A percentile compares a stretch with the other conserved stretches of the same genome.
phyloP scores from a whole-genome alignment of 2,888 invertebrate genomes.

The Clivina fossor region DNA sequence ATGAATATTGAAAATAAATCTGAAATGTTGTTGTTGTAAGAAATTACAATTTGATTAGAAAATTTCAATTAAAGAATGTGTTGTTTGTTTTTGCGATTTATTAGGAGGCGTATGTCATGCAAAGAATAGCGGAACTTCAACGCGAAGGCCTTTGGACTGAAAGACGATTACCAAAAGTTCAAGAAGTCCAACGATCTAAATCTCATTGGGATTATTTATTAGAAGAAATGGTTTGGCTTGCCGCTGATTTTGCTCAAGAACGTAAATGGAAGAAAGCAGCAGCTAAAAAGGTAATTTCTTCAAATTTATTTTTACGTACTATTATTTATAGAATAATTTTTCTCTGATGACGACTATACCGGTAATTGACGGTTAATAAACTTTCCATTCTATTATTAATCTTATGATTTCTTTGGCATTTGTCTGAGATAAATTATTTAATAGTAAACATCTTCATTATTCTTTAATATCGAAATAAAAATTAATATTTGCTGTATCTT shows the following conservation, averaged over 20 bases:
- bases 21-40: too few species aligned
- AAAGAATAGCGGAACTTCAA: constrained; percentile 87
- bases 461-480: too few species aligned
- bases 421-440: constrained; percentile 4
- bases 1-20: too few species aligned
- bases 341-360: neutral
- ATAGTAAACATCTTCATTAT: too few species aligned
- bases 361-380: neutral
- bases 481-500: too few species aligned
- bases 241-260: constrained; percentile 96
- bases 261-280: constrained; percentile 97
- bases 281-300: constrained; percentile 71
- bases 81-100: constrained; percentile 36
- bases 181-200: constrained; percentile 86
- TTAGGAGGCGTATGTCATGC: constrained; percentile 90
- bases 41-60: too few species aligned
- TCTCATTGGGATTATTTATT: constrained; percentile 98
- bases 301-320: neutral
- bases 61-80: too few species aligned
- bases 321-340: neutral
- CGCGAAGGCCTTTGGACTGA: constrained; percentile 95
- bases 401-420: neutral
- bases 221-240: constrained; percentile 99
- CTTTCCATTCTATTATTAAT: neutral
- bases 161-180: constrained; percentile 85